Evolutionary conservation across 2,797 vertebrate species (phyloP).

Genomic region (Chaunax sp.): DNA sequence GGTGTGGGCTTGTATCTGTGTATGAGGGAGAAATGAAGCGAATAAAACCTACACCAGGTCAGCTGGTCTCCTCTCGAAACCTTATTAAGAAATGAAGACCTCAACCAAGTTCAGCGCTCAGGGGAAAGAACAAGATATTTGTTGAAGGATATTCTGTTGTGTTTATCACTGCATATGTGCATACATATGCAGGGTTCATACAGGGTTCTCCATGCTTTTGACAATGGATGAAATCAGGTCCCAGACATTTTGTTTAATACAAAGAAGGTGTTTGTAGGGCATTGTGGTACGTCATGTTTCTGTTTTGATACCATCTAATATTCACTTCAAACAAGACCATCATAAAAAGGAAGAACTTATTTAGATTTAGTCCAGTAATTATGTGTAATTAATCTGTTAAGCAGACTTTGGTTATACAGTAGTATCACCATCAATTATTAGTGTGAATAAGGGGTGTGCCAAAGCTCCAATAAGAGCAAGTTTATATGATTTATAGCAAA

Average conservation of each 20-base stretch:
- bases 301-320: not conserved
- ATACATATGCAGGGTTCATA: not conserved
- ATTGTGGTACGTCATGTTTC: too few species aligned
- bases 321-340: not conserved
- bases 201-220: too few species aligned
- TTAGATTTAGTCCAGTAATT: not conserved
- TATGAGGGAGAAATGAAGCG: not conserved
- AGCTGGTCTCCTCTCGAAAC: slow-evolving; percentile 31
- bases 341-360: not conserved
- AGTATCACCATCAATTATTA: slow-evolving; percentile 9
- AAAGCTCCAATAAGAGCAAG: slow-evolving; percentile 34
- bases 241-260: too few species aligned
- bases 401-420: slow-evolving; percentile 9
- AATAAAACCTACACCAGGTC: slow-evolving; percentile 32
- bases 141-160: slow-evolving; percentile 19
- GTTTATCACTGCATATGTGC: not conserved
- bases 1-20: not conserved
- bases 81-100: slow-evolving; percentile 51
- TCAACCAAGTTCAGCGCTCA: slow-evolving; percentile 20
- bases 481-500: slow-evolving; percentile 43
- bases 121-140: slow-evolving; percentile 17
- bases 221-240: too few species aligned
- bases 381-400: not conserved
- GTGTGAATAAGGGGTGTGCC: slow-evolving; percentile 33
- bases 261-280: too few species aligned